Percentiles rank a stretch among this genome's conserved stretches.
These are phyloP conservation scores for Emmelina monodactyla DNA, from an alignment of 2,888 invertebrate genomes.

Conservation along the genomic window DNA sequence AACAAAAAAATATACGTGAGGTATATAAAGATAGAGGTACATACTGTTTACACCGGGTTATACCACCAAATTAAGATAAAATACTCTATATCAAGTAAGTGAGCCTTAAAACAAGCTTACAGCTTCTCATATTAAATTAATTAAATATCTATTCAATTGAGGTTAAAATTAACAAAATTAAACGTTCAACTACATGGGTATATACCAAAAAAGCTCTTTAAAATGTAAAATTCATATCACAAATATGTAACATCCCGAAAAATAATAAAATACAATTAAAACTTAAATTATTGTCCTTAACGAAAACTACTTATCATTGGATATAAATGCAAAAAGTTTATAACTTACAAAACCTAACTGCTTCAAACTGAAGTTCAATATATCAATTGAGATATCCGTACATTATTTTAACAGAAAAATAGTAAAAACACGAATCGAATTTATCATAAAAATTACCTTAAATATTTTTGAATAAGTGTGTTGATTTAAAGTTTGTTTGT, in stretches of 20 bases:
- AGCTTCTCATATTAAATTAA: slow-evolving; percentile 1
- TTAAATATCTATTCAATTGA: slow-evolving; percentile 16
- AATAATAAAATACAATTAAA: slow-evolving; percentile 23
- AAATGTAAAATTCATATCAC: slow-evolving; percentile 53
- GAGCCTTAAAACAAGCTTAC: neutral
- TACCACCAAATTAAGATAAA: neutral
- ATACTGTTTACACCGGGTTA: slow-evolving; percentile 25
- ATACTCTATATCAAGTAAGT: neutral
- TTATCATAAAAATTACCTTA: too few species aligned
- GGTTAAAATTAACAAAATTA: slow-evolving; percentile 33
- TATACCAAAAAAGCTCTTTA: slow-evolving; percentile 42
- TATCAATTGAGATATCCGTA: slow-evolving; percentile 13
- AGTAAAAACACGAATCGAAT: too few species aligned
- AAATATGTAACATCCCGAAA: slow-evolving; percentile 45
- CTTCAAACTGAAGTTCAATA: slow-evolving; percentile 13
- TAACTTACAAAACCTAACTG: slow-evolving; percentile 10
- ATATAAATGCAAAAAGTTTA: slow-evolving; percentile 48
- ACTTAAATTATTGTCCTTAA: slow-evolving; percentile 35
- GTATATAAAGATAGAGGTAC: slow-evolving; percentile 51
- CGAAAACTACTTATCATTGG: slow-evolving; percentile 32
- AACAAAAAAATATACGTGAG: slow-evolving; percentile 60
- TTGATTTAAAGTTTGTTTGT: slow-evolving; percentile 8
- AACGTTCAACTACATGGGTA: slow-evolving; percentile 34
- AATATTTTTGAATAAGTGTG: too few species aligned
- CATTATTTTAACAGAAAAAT: too few species aligned